These are phyloP conservation scores for Lasiommata megera DNA, from an alignment of 2,888 invertebrate genomes.

Conservation along the genomic window DNA sequence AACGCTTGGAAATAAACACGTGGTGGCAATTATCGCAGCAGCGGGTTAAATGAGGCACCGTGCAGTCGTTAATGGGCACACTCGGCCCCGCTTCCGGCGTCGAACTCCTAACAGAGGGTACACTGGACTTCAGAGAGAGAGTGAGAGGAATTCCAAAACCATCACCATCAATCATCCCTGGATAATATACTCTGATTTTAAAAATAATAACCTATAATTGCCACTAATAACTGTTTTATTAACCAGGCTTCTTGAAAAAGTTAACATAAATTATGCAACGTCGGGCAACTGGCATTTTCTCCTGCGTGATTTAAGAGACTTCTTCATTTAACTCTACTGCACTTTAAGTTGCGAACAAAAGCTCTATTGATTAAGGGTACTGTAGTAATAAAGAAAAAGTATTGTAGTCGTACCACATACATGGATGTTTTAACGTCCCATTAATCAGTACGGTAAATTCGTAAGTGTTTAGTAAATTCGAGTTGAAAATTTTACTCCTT, in stretches of 20 bases:
- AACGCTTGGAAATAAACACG: slow-evolving; percentile 77
- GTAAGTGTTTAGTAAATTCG: slow-evolving; percentile 49
- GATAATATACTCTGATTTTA: slow-evolving; percentile 15
- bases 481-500: slow-evolving; percentile 48
- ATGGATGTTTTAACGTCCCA: slow-evolving; percentile 39
- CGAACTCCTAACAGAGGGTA: slow-evolving; percentile 39
- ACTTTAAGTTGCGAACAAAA: slow-evolving; percentile 37
- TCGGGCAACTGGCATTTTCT: slow-evolving; percentile 37
- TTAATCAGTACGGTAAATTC: slow-evolving; percentile 42
- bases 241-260: slow-evolving; percentile 14
- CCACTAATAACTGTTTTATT: slow-evolving; percentile 6
- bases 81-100: slow-evolving; percentile 66
- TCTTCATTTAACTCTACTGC: slow-evolving; percentile 33
- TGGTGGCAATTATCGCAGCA: slow-evolving; percentile 80
- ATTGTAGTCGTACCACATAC: slow-evolving; percentile 37
- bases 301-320: slow-evolving; percentile 44
- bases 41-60: slow-evolving; percentile 79
- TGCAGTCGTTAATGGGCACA: slow-evolving; percentile 75
- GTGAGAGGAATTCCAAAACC: slow-evolving; percentile 1
- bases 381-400: slow-evolving; percentile 42
- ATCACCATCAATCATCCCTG: slow-evolving; percentile 19
- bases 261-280: slow-evolving; percentile 46
- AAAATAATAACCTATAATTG: slow-evolving; percentile 14
- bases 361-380: slow-evolving; percentile 36
- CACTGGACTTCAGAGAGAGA: slow-evolving; percentile 23